Conservation (phyloP, 1,140 invertebrate species). For the Neodiprion pinetum region DNA sequence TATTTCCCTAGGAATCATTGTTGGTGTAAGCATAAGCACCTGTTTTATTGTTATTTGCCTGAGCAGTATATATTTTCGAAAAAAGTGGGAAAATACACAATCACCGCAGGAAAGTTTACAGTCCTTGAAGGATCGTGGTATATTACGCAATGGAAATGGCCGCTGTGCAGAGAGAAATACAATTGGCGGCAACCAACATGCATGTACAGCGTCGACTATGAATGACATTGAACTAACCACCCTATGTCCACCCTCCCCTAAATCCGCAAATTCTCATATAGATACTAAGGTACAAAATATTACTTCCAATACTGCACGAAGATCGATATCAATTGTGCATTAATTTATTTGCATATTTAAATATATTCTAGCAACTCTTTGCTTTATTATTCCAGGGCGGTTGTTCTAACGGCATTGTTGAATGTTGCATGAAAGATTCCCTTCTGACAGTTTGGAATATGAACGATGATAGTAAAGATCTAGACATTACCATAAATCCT, state of each 20-base stretch:
- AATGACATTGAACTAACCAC: constrained; percentile 56
- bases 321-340: constrained; percentile 11
- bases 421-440: constrained; percentile 56
- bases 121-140: constrained; percentile 42
- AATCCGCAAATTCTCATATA: constrained; percentile 45
- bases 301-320: not conserved
- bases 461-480: constrained; percentile 58
- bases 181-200: constrained; percentile 48
- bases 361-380: constrained; percentile 11
- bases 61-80: constrained; percentile 55
- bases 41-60: constrained; percentile 54
- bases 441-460: constrained; percentile 56
- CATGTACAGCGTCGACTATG: constrained; percentile 29
- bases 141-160: constrained; percentile 48
- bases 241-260: constrained; percentile 50
- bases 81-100: constrained; percentile 50
- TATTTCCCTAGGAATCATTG: constrained; percentile 45
- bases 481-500: constrained; percentile 65
- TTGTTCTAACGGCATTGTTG: constrained; percentile 56
- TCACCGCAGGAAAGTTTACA: constrained; percentile 46
- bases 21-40: constrained; percentile 55
- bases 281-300: constrained; percentile 46
- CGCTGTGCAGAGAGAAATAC: constrained; percentile 54
- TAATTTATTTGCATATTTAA: constrained; percentile 6
- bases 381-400: constrained; percentile 47